Evolutionary conservation across 1,140 invertebrate genomes (phyloP), one percentile per base, ranked within the genome.

Genomic region (Sinonovacula constricta): DNA sequence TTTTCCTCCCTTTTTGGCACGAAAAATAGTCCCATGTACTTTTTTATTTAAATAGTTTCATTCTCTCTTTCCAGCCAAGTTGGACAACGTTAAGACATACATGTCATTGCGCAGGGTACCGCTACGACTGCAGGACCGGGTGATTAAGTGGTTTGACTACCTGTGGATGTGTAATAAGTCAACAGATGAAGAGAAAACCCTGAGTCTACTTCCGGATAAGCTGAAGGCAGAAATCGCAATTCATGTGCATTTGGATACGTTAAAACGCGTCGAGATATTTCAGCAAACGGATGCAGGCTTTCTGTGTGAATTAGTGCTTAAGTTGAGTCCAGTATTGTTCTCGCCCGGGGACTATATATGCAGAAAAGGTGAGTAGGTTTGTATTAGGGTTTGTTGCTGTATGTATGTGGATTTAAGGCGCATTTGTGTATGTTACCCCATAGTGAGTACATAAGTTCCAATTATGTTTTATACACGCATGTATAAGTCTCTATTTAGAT

Each of bases 71-170:
- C 82, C 95, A 99, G 98, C 97, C 31, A 98, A 98, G 93, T 92
- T 99, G 87, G 98, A 99, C 87, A 97, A 96, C 14, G 97, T 99
- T 36, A 99, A 99, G 93, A 99, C 98, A 1, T 99, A 99, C 91
- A 99, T 99, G 98, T 92, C 97, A 67, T 97, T 99, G 95, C 93
- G 97, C 62, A 93, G 97, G 83, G 97, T 99, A 57, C 97, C 98
- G 14, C 95, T 95, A 83, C 96, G 97, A 91, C 93, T 99, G 53
- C 97, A 99, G 92, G 96, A 98, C 83, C 98, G 99, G 91, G 98
- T 99, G 62, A 99, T 99, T 91, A 97, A 98, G 91, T 99, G 98
- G 98, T 99, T 99, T 91, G 98, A 99, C 92, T 99, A 99, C 91
- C 93, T 99, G 79, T 99, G 98, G 98, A 94, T 99, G 79, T 98